Conservation (phyloP, 2,888 invertebrate species). For the Apeira syringaria region DNA sequence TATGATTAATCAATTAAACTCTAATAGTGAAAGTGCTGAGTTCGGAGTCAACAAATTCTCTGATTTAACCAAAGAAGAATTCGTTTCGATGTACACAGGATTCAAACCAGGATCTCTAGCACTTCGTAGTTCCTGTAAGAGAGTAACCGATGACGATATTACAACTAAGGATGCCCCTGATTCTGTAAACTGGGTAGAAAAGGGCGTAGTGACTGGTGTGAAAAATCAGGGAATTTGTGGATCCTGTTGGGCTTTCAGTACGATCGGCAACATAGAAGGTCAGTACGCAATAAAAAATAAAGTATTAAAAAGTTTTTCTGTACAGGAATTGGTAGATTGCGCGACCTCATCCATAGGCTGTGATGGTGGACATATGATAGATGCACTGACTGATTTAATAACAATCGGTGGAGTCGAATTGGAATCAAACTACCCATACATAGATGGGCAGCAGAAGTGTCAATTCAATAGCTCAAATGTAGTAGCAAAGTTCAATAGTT, state of each 20-base stretch:
- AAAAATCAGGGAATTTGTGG: not conserved
- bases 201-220: not conserved
- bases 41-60: not conserved
- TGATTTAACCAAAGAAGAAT: not conserved
- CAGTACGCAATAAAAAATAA: not conserved
- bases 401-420: not conserved
- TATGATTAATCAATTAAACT: not conserved
- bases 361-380: not conserved
- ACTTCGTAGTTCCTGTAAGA: not conserved
- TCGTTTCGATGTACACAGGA: not conserved
- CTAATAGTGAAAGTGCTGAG: not conserved
- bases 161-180: not conserved
- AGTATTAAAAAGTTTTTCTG: not conserved
- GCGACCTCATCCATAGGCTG: not conserved
- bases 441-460: not conserved
- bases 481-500: not conserved
- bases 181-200: not conserved
- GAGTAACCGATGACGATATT: not conserved
- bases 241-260: not conserved
- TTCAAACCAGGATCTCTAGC: not conserved
- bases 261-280: not conserved
- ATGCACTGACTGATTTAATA: not conserved
- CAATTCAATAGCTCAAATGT: not conserved
- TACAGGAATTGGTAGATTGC: constrained; percentile 1
- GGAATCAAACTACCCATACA: not conserved